Conservation (phyloP, 2,888 invertebrate genomes). For the Rhopalosiphum nymphaeae region DNA sequence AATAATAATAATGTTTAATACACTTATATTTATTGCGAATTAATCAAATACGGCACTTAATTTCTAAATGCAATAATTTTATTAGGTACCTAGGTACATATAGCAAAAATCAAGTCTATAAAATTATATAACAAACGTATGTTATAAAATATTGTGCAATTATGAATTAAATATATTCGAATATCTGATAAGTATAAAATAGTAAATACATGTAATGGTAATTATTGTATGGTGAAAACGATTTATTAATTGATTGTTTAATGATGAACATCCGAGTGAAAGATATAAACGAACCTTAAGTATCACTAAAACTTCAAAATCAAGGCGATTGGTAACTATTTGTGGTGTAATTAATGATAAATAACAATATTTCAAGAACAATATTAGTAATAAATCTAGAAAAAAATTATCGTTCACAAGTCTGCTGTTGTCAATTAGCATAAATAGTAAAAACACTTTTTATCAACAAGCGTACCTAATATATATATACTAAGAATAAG, state of each 20-base stretch:
- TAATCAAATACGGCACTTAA: neutral
- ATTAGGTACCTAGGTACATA: neutral
- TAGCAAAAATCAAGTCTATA: neutral
- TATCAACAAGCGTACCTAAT: neutral
- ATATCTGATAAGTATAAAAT: neutral
- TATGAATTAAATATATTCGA: neutral
- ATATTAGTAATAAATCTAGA: constrained; percentile 34
- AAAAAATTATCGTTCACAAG: neutral
- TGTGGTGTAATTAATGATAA: constrained; percentile 20
- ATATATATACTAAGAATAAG: neutral
- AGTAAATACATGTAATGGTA: neutral
- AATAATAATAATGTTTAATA: neutral
- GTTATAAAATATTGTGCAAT: neutral
- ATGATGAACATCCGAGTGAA: neutral
- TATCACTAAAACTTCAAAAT: constrained; percentile 38
- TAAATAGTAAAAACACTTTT: constrained; percentile 29
- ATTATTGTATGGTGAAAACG: constrained; percentile 1
- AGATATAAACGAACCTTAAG: constrained; percentile 18
- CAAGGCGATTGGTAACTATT: constrained; percentile 34
- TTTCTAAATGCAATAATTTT: neutral
- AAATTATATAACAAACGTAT: neutral
- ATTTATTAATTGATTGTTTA: constrained; percentile 25
- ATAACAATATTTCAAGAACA: constrained; percentile 44
- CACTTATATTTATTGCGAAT: neutral
- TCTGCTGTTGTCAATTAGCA: constrained; percentile 20